These are phyloP conservation scores for Rattus rattus DNA, from an alignment of 2,113 vertebrate species.

Conservation along the genomic window DNA sequence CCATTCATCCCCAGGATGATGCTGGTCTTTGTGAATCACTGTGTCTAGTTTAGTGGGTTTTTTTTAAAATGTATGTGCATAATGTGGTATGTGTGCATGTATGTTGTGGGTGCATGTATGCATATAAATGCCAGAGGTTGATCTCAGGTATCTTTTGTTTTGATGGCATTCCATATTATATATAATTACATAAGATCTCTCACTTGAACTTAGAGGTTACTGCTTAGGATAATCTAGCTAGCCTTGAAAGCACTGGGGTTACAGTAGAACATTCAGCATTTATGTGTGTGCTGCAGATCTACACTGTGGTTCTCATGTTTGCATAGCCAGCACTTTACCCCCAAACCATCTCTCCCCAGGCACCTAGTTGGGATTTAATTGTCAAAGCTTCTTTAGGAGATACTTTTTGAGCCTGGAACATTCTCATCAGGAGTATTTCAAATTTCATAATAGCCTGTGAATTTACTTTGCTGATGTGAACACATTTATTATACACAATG, in stretches of 20 bases:
- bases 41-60: not conserved
- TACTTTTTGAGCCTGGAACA: not conserved
- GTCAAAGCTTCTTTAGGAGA: not conserved
- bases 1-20: not conserved
- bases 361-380: not conserved
- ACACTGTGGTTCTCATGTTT: not conserved
- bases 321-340: not conserved
- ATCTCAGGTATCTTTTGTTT: not conserved
- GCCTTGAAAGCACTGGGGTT: not conserved
- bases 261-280: not conserved
- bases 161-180: not conserved
- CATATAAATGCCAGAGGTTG: not conserved
- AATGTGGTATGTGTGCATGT: not conserved
- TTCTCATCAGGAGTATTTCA: rapidly evolving
- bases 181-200: no score
- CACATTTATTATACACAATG: not conserved
- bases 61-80: not conserved
- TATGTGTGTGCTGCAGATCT: not conserved
- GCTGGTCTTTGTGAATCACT: not conserved
- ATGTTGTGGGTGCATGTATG: not conserved
- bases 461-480: not conserved
- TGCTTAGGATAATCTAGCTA: not conserved
- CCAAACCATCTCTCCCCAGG: not conserved
- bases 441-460: not conserved
- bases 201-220: not conserved